Conservation (phyloP, 2,797 vertebrate genomes). For the Pampus argenteus region DNA sequence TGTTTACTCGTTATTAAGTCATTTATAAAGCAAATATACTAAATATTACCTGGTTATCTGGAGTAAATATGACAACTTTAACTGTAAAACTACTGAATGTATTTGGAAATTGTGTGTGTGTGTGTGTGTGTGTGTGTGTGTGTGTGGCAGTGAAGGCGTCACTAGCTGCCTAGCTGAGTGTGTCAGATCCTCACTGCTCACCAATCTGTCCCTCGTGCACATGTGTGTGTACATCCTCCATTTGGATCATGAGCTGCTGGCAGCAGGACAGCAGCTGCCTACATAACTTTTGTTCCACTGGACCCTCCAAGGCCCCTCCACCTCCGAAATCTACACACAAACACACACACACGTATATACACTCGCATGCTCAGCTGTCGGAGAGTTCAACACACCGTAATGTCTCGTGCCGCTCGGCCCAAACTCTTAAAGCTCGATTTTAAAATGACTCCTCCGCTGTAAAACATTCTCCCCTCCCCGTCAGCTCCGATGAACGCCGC, state of each 20-base stretch:
- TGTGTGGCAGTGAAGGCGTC: constrained; percentile 39
- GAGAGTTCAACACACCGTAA: constrained; percentile 66
- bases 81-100: too few species aligned
- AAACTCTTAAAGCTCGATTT: constrained; percentile 36
- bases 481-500: constrained; percentile 28
- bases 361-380: constrained; percentile 79
- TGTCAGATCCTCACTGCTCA: constrained; percentile 66
- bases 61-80: too few species aligned
- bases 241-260: constrained; percentile 69
- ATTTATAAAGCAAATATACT: too few species aligned
- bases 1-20: too few species aligned
- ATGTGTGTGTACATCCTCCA: constrained; percentile 67
- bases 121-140: constrained; percentile 34
- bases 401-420: constrained; percentile 64
- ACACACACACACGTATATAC: constrained; percentile 29
- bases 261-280: constrained; percentile 80
- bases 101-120: too few species aligned
- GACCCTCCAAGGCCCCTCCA: constrained; percentile 49
- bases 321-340: constrained; percentile 21
- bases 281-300: constrained; percentile 82
- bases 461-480: constrained; percentile 27
- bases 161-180: constrained; percentile 48
- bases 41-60: too few species aligned
- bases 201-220: constrained; percentile 37
- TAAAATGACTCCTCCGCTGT: constrained; percentile 43